Evolutionary conservation across 2,888 invertebrate species (phyloP).

Genomic region (Hedychridium roseum): DNA sequence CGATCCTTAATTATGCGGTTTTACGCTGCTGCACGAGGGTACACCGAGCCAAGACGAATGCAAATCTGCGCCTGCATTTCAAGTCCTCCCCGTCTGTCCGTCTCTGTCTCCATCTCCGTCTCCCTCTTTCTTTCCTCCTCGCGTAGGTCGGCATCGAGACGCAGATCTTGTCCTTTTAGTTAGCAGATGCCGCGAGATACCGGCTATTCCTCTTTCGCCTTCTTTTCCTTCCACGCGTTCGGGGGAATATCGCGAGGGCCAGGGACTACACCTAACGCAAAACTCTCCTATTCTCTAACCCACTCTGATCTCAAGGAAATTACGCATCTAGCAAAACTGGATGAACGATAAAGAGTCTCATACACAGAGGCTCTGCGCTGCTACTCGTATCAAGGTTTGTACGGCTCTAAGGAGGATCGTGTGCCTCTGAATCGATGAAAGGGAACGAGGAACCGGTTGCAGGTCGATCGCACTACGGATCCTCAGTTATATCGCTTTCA

Average conservation of each 20-base stretch:
- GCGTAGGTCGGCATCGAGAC: constrained; percentile 35
- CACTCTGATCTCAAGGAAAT: no score
- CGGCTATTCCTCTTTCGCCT: constrained; percentile 22
- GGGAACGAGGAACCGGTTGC: constrained; percentile 47
- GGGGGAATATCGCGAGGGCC: not conserved
- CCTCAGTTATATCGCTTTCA: constrained; percentile 37
- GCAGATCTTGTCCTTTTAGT: constrained; percentile 56
- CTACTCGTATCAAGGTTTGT: no score
- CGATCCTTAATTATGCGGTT: constrained; percentile 59
- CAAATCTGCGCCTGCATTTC: constrained; percentile 51
- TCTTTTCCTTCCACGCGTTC: constrained; percentile 9
- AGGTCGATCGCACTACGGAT: constrained; percentile 40
- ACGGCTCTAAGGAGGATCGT: constrained; percentile 25
- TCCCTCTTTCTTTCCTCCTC: no score
- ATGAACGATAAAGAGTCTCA: no score
- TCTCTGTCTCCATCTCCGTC: no score
- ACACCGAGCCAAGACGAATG: constrained; percentile 48
- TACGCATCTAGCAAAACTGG: no score
- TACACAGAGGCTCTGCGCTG: no score
- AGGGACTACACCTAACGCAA: no score
- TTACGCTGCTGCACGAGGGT: constrained; percentile 40
- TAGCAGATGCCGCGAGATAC: constrained; percentile 59
- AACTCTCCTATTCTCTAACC: no score
- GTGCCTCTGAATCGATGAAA: constrained; percentile 41
- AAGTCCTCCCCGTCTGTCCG: no score